Evolutionary conservation across 92 coral and sea anemone genomes (phyloP).

Genomic region (Ricordea florida): DNA sequence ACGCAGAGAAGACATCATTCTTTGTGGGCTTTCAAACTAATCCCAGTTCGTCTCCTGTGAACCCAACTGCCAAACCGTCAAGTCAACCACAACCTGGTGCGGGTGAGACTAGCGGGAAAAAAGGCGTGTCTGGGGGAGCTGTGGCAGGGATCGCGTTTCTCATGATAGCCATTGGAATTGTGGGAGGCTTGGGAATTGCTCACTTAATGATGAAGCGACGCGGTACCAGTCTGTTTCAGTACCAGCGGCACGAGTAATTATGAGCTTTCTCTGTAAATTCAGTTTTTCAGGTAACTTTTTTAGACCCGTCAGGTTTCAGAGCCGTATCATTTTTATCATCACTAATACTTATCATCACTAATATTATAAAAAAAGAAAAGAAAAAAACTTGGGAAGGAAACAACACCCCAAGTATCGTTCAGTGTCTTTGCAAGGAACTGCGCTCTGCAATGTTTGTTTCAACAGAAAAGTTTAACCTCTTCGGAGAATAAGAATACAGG

Average conservation of each 20-base stretch:
- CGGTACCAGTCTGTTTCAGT: slow-evolving; percentile 60
- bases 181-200: slow-evolving; percentile 56
- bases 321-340: too few relatives aligned
- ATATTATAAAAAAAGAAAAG: too few relatives aligned
- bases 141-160: slow-evolving; percentile 64
- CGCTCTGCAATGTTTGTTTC: too few relatives aligned
- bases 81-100: background rate
- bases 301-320: too few relatives aligned
- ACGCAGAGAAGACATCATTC: slow-evolving; percentile 40
- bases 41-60: background rate
- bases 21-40: background rate
- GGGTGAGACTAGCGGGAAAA: background rate
- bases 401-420: too few relatives aligned
- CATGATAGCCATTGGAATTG: slow-evolving; percentile 58
- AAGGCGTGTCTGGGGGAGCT: slow-evolving; percentile 63
- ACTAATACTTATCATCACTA: too few relatives aligned
- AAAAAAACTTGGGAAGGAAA: too few relatives aligned
- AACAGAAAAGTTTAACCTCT: too few relatives aligned
- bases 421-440: too few relatives aligned
- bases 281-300: too few relatives aligned
- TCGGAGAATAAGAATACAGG: too few relatives aligned
- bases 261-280: too few relatives aligned
- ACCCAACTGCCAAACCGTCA: background rate
- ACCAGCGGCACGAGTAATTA: slow-evolving; percentile 56
- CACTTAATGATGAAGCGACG: slow-evolving; percentile 72